Evolutionary conservation across 2,888 invertebrate genomes (phyloP), one percentile per base, ranked within the genome.

Genomic region (Eueremaeus valkanovi): DNA sequence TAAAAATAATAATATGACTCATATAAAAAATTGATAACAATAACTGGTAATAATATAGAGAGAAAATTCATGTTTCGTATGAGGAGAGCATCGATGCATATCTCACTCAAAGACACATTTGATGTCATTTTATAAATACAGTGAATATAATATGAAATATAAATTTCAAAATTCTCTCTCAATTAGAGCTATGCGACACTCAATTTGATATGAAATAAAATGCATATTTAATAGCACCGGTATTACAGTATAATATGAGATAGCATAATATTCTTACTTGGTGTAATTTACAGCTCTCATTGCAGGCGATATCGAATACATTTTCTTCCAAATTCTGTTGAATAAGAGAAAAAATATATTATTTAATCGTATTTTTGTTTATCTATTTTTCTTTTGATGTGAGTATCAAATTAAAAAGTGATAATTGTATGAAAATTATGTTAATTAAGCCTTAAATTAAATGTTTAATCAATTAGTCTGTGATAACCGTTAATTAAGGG

Each of bases 211-310:
- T 45, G 45, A 45, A 45, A 45, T 45, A 11, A 6, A 16, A 45
- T 45, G 8, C 8, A 36, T 36, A 8, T 11, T 8, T 8, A 36
- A 36, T 36, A 36, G 5, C n/a, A n/a, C n/a, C n/a, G n/a, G n/a
- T n/a, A n/a, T n/a, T n/a, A 36, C 36, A 36, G 11, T 8, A 36
- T 36, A 36, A 24, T 55, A 27, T 55, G 55, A 27, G 11, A 36
- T 36, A 36, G 5, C 5, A 49, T 5, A 49, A 49, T 21, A 33
- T 55, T 82, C 85, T 86, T 85, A 90, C 90, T 87, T 90, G 90
- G 83, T 89, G 87, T 76, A 89, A 87, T 83, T 88, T 89, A 85
- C 90, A 90, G 78, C 88, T 88, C 51, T 87, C 86, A 45, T 88
- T 89, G 81, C 90, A 90, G 79, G 88, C 88, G 73, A 89, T 88